Evolutionary conservation across 1,140 invertebrate genomes (phyloP).

Genomic region (Papilio polytes): DNA sequence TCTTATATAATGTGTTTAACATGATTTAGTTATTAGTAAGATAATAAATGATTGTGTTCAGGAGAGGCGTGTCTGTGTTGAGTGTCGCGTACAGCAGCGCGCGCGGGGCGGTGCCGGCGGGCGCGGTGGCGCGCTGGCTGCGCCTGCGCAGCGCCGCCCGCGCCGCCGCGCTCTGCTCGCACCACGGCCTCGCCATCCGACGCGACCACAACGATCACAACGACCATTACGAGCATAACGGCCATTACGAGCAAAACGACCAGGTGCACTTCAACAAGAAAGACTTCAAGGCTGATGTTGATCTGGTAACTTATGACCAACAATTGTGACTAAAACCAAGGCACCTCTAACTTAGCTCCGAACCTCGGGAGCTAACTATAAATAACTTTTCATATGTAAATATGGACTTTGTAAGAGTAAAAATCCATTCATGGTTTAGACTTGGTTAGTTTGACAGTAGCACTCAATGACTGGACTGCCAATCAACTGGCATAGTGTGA

Average conservation of each 20-base stretch:
- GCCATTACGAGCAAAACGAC: too few species aligned
- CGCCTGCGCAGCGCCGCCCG: slow-evolving; percentile 57
- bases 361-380: too few species aligned
- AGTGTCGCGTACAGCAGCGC: slow-evolving; percentile 84
- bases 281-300: slow-evolving; percentile 56
- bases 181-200: slow-evolving; percentile 44
- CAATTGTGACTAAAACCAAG: slow-evolving; percentile 4
- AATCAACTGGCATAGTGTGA: too few species aligned
- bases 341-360: too few species aligned
- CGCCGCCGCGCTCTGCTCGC: slow-evolving; percentile 48
- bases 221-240: slow-evolving; percentile 42
- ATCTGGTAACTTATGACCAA: slow-evolving; percentile 38
- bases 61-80: slow-evolving; percentile 82
- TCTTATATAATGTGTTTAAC: too few species aligned
- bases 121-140: slow-evolving; percentile 62
- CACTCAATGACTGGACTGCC: too few species aligned
- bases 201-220: too few species aligned
- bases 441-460: too few species aligned
- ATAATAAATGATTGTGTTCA: slow-evolving; percentile 51
- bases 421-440: too few species aligned
- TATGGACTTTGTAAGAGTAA: too few species aligned
- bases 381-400: too few species aligned
- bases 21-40: too few species aligned
- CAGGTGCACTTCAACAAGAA: slow-evolving; percentile 63
- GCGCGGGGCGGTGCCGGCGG: slow-evolving; percentile 77